Conservation (phyloP, 2,888 invertebrate species). For the Alviniconcha strummeri region DNA sequence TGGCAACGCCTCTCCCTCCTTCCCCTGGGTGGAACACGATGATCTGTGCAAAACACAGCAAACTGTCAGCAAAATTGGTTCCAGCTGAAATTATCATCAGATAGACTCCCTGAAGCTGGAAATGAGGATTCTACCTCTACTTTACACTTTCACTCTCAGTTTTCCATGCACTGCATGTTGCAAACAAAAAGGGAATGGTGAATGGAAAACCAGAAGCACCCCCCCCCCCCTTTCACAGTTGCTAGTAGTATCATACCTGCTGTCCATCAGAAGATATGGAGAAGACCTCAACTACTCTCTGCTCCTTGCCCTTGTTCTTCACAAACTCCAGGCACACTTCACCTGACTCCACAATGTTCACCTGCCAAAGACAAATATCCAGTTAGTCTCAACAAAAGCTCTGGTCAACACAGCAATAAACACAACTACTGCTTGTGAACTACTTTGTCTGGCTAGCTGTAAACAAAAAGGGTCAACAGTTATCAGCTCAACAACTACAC, state of each 20-base stretch:
- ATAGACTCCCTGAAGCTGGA: no score
- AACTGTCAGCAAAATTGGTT: background rate
- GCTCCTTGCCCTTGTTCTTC: conserved; percentile 82
- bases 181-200: background rate
- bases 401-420: background rate
- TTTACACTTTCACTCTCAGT: no score
- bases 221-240: no score
- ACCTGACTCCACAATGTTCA: conserved; percentile 82
- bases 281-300: conserved; percentile 85
- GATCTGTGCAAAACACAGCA: conserved; percentile 24
- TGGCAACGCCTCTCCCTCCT: conserved; percentile 31
- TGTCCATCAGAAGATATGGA: conserved; percentile 91
- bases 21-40: conserved; percentile 36
- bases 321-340: conserved; percentile 92
- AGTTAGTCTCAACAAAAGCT: background rate
- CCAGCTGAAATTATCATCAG: no score
- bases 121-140: no score
- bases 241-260: conserved; percentile 73
- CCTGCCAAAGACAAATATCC: conserved; percentile 41
- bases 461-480: no score
- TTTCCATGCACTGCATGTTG: background rate
- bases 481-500: no score
- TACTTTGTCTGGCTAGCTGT: no score
- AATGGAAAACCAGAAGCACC: no score
- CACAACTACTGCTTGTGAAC: no score